Conservation (phyloP, 2,888 invertebrate genomes). For the Branchipolynoe longqiensis region DNA sequence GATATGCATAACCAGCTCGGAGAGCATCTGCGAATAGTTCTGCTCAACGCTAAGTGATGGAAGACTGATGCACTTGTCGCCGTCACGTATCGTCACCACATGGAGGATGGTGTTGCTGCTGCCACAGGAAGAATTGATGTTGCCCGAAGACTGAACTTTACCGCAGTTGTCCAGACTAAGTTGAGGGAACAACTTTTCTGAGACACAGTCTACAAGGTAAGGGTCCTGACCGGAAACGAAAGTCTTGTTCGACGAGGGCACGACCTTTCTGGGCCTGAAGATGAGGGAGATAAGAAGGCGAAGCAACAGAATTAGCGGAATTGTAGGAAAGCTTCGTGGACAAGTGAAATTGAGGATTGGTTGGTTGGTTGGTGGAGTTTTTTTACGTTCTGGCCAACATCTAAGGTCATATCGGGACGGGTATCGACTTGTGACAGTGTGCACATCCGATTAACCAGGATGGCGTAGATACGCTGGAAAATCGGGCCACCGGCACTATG, state of each 20-base stretch:
- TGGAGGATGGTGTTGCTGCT: constrained; percentile 71
- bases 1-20: constrained; percentile 82
- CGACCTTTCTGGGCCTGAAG: constrained; percentile 69
- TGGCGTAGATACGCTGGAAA: too few species aligned
- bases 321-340: too few species aligned
- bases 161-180: constrained; percentile 74
- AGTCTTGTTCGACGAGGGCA: constrained; percentile 63
- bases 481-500: too few species aligned
- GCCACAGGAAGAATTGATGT: background rate
- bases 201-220: constrained; percentile 81
- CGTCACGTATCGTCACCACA: constrained; percentile 79
- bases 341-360: too few species aligned
- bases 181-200: constrained; percentile 82
- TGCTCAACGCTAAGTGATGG: constrained; percentile 83
- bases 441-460: too few species aligned
- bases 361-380: too few species aligned
- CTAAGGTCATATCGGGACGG: too few species aligned
- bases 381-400: too few species aligned
- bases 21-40: constrained; percentile 83
- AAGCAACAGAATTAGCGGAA: too few species aligned
- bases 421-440: too few species aligned
- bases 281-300: too few species aligned
- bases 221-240: constrained; percentile 83
- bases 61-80: constrained; percentile 81
- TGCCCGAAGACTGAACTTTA: constrained; percentile 49